Evolutionary conservation across 2,113 vertebrate genomes (phyloP).

Genomic region (Romanogobio albipinnatus): DNA sequence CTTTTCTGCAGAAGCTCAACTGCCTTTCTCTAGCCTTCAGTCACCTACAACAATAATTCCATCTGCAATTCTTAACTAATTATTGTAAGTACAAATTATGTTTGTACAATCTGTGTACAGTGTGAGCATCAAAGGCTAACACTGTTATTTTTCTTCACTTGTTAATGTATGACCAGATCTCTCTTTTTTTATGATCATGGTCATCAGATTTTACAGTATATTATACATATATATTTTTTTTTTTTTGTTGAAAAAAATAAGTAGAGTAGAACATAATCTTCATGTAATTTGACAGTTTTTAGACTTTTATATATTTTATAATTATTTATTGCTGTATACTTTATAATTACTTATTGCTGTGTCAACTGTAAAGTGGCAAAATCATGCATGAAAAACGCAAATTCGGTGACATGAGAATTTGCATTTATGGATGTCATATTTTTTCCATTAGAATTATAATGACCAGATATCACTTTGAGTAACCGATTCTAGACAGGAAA

Average conservation of each 20-base stretch:
- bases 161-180: not conserved
- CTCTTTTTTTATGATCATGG: not conserved
- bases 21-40: conserved; percentile 13
- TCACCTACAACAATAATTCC: conserved; percentile 1
- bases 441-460: not conserved
- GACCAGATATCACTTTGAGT: not conserved
- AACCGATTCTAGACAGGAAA: not conserved
- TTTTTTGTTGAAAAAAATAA: not conserved
- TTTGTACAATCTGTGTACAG: not conserved
- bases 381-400: not conserved
- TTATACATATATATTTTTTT: not conserved
- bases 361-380: not conserved
- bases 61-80: conserved; percentile 22
- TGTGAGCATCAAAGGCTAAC: not conserved
- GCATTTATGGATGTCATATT: not conserved
- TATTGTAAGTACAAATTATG: conserved; percentile 6
- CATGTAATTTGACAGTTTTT: too few species aligned
- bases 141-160: conserved; percentile 10
- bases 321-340: not conserved
- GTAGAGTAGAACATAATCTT: not conserved
- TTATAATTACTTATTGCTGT: not conserved
- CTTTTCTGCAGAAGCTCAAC: conserved; percentile 24
- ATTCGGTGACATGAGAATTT: not conserved
- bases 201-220: not conserved
- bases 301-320: not conserved